Conservation (phyloP, 2,113 vertebrate species). For the Myotis yumanensis region DNA sequence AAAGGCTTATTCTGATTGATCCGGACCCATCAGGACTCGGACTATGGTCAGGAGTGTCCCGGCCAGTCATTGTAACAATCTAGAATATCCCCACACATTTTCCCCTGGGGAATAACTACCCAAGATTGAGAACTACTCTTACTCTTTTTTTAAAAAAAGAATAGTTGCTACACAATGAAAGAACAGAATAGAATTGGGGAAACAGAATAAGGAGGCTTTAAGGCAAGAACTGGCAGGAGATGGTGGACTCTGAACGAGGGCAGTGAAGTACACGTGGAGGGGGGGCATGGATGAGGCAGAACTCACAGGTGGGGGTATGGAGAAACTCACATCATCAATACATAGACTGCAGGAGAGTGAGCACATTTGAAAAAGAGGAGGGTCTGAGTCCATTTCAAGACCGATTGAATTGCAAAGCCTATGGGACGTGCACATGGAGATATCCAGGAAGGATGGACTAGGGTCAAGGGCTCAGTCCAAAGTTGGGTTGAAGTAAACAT, state of each 20-base stretch:
- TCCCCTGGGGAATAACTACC: neutral
- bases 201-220: neutral
- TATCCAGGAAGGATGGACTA: neutral
- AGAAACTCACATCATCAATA: neutral
- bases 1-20: neutral
- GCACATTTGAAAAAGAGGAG: neutral
- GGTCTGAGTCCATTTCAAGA: neutral
- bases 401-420: neutral
- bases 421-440: neutral
- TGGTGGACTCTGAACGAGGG: neutral
- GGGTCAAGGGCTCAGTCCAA: neutral
- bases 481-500: neutral
- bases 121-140: neutral
- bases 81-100: neutral
- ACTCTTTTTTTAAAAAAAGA: neutral
- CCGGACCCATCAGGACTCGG: neutral
- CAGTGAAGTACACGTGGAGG: neutral
- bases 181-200: neutral
- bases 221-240: neutral
- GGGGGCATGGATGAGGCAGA: neutral
- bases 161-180: neutral
- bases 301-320: neutral
- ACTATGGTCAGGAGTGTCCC: neutral
- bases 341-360: neutral
- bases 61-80: neutral